Percentiles rank a stretch among this genome's conserved stretches.
Evolutionary conservation across 2,113 vertebrate species (phyloP).

Genomic region (Dermatemys mawii): DNA sequence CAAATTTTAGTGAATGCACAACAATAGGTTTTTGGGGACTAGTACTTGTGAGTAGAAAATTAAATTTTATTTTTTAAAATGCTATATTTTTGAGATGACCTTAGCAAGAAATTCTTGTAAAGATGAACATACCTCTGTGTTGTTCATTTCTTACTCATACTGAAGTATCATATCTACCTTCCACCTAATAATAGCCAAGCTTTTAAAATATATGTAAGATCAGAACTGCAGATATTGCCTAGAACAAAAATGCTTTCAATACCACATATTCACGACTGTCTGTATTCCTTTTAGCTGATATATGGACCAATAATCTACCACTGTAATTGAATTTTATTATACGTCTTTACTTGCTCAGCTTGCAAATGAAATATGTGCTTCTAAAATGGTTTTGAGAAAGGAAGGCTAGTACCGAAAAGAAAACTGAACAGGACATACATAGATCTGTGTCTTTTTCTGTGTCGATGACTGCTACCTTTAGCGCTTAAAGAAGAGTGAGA

Average conservation of each 20-base stretch:
- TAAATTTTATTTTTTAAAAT: conserved; percentile 17
- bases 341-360: background rate
- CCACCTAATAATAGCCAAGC: conserved; percentile 40
- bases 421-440: accelerated
- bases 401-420: background rate
- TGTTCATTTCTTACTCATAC: background rate
- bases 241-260: background rate
- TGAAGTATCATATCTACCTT: conserved; percentile 24
- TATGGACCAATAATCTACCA: background rate
- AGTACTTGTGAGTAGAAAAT: background rate
- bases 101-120: conserved; percentile 23
- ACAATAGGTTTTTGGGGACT: background rate
- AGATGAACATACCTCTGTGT: background rate
- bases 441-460: background rate
- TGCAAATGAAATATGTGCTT: conserved; percentile 23
- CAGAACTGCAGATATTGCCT: conserved; percentile 13
- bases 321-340: background rate
- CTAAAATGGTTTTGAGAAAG: background rate
- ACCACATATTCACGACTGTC: conserved; percentile 36
- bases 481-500: background rate
- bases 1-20: background rate
- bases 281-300: conserved; percentile 37
- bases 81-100: background rate
- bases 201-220: conserved; percentile 43
- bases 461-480: conserved; percentile 4